Conservation (phyloP, 2,113 vertebrate species). For the Sceloporus tristichus region DNA sequence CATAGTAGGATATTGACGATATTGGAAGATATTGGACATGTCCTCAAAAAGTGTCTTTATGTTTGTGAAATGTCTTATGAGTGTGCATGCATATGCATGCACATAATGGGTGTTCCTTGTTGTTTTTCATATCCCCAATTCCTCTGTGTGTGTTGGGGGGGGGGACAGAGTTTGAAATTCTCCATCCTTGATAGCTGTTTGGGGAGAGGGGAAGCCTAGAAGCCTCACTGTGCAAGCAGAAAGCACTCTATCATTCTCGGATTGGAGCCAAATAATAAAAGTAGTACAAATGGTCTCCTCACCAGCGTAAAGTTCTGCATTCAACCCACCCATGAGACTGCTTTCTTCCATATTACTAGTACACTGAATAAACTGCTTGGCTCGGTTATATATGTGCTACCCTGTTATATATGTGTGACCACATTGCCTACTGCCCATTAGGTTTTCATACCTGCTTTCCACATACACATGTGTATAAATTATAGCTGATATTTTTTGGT, state of each 20-base stretch:
- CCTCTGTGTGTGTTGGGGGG: background rate
- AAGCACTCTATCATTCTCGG: too few relatives aligned
- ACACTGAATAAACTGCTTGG: background rate
- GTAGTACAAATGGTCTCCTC: background rate
- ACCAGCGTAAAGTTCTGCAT: background rate
- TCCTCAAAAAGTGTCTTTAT: too few relatives aligned
- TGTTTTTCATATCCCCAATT: background rate
- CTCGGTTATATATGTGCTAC: background rate
- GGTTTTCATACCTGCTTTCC: background rate
- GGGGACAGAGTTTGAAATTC: background rate
- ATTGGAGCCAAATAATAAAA: background rate
- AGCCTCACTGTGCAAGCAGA: background rate
- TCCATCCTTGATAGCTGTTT: background rate
- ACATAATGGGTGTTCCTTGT: background rate
- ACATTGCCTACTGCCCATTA: background rate
- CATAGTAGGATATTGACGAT: background rate
- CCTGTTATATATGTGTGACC: background rate
- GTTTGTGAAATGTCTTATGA: background rate
- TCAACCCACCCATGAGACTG: too few relatives aligned
- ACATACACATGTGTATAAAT: background rate
- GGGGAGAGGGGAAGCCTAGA: background rate
- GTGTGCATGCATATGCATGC: background rate
- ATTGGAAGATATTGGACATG: background rate
- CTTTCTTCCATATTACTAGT: background rate
- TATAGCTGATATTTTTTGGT: background rate